Conservation (phyloP, 2,113 vertebrate species). For the Ellobius talpinus region DNA sequence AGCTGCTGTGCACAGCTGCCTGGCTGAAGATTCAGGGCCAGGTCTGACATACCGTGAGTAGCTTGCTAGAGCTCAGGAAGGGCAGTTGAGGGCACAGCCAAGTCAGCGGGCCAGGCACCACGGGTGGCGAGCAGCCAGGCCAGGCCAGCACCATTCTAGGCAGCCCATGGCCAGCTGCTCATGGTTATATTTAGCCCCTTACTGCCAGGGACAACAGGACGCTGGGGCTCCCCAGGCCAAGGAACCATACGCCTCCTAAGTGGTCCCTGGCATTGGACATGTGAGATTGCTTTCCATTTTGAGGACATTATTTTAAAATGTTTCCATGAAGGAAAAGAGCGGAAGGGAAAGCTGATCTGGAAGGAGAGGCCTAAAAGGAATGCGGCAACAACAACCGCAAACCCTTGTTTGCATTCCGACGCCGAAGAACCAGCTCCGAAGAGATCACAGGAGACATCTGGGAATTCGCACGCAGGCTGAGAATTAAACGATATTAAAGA, state of each 20-base stretch:
- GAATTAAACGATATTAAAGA: conserved; percentile 47
- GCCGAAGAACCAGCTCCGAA: neutral
- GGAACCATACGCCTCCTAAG: conserved; percentile 19
- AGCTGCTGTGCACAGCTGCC: neutral
- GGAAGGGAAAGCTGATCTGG: neutral
- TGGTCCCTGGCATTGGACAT: conserved; percentile 28
- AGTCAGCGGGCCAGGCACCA: neutral
- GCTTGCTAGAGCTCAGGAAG: neutral
- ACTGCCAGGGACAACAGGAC: neutral
- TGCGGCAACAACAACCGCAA: accelerated
- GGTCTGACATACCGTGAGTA: neutral
- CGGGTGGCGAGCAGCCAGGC: neutral
- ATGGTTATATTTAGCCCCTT: neutral
- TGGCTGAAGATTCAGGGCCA: neutral
- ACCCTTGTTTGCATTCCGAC: neutral
- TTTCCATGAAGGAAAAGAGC: neutral
- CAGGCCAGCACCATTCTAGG: neutral
- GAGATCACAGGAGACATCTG: neutral
- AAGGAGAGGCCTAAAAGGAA: neutral
- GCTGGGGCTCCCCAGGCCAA: neutral
- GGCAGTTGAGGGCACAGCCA: neutral
- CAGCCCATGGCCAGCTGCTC: conserved; percentile 61
- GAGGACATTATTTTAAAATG: conserved; percentile 25
- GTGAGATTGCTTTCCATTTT: neutral
- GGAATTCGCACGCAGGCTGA: neutral